phyloP scores from a whole-genome alignment of 1,140 invertebrate genomes.

The Trypoxylus dichotomus region DNA sequence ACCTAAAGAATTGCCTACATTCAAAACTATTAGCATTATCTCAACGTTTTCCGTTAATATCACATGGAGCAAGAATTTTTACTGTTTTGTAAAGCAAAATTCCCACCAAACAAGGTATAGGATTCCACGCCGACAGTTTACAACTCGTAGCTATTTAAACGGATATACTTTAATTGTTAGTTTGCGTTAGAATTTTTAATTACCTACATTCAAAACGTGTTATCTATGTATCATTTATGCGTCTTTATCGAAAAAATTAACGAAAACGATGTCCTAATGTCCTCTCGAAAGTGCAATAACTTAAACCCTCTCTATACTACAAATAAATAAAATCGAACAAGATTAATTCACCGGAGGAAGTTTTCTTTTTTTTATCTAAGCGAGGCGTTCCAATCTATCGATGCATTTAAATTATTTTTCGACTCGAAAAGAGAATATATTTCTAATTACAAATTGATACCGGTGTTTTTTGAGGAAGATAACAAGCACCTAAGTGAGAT shows the following conservation, averaged over 20 bases:
- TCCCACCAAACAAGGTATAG: conserved; percentile 1
- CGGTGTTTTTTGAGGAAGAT: conserved; percentile 26
- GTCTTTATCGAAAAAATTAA: conserved; percentile 11
- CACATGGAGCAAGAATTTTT: background rate
- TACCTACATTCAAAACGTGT: background rate
- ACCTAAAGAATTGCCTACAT: background rate
- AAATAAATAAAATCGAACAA: conserved; percentile 13
- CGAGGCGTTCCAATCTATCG: background rate
- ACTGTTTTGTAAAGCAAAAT: conserved; percentile 16
- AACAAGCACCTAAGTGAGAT: conserved; percentile 23
- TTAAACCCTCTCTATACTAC: conserved; percentile 11
- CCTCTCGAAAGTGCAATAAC: conserved; percentile 21
- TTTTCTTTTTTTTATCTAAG: conserved; percentile 11
- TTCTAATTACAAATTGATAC: conserved; percentile 30
- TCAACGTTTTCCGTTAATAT: background rate
- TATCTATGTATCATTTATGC: conserved; percentile 13
- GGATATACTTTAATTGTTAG: background rate
- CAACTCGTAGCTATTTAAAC: conserved; percentile 6
- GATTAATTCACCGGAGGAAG: conserved; percentile 15
- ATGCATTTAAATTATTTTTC: conserved; percentile 24
- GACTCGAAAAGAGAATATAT: conserved; percentile 2
- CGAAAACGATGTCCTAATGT: conserved; percentile 8
- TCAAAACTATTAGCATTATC: background rate
- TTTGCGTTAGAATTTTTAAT: conserved; percentile 21
- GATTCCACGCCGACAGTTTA: background rate